Evolutionary conservation across 2,888 invertebrate species (phyloP).

Genomic region (Trichopoda pennipes): DNA sequence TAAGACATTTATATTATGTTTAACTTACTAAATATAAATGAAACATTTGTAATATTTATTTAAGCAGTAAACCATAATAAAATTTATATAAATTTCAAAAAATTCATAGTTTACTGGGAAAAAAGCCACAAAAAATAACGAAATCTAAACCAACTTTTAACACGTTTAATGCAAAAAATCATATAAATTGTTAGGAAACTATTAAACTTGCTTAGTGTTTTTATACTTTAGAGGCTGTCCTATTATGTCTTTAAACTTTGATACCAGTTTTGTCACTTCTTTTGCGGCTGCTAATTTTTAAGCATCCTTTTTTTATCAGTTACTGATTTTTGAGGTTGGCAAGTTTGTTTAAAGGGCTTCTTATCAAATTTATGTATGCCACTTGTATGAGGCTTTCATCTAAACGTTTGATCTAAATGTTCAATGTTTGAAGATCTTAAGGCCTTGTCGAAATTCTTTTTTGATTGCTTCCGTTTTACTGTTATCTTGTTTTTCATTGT

Average conservation of each 20-base stretch:
- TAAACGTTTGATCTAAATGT: slow-evolving; percentile 73
- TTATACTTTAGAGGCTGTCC: slow-evolving; percentile 12
- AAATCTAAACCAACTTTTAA: too few species aligned
- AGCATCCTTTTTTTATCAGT: slow-evolving; percentile 63
- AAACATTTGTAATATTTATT: too few species aligned
- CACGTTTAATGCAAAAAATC: too few species aligned
- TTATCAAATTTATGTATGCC: slow-evolving; percentile 74
- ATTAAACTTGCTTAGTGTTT: slow-evolving; percentile 46
- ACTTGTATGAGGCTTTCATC: slow-evolving; percentile 75
- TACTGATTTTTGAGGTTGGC: not conserved
- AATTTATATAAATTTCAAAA: too few species aligned
- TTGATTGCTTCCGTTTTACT: slow-evolving; percentile 39
- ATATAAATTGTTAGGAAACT: not conserved
- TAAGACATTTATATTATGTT: too few species aligned
- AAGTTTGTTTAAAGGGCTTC: slow-evolving; percentile 64
- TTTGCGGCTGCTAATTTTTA: slow-evolving; percentile 75
- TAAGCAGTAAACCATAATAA: too few species aligned
- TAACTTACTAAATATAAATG: too few species aligned
- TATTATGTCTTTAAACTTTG: slow-evolving; percentile 33
- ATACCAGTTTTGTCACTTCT: slow-evolving; percentile 73
- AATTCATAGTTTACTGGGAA: too few species aligned
- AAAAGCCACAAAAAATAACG: too few species aligned
- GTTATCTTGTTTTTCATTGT: slow-evolving; percentile 63
- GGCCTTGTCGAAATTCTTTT: slow-evolving; percentile 61
- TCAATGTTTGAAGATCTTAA: slow-evolving; percentile 70